These are phyloP conservation scores for Tribolium castaneum DNA, from an alignment of 1,140 invertebrate genomes.

Conservation along the genomic window DNA sequence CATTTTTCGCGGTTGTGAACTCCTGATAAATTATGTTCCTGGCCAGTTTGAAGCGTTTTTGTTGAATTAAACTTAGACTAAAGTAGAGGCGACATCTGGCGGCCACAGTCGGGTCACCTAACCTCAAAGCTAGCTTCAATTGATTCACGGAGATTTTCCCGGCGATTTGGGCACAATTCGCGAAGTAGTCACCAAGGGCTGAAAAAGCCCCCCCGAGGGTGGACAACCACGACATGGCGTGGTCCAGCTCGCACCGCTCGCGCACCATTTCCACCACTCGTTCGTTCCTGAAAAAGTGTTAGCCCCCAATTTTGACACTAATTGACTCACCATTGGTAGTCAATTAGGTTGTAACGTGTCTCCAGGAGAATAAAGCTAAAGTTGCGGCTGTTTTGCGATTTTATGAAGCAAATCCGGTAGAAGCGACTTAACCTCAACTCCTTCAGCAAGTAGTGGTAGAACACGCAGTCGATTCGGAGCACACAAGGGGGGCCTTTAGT, in stretches of 20 bases:
- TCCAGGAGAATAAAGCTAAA: slow-evolving; percentile 61
- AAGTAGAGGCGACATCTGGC: slow-evolving; percentile 86
- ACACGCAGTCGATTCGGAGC: not conserved
- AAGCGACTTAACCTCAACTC: not conserved
- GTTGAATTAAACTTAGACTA: slow-evolving; percentile 89
- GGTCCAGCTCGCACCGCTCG: slow-evolving; percentile 82
- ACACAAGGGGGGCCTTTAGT: not conserved
- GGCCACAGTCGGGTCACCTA: slow-evolving; percentile 83
- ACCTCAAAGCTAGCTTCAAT: slow-evolving; percentile 79
- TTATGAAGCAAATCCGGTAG: not conserved
- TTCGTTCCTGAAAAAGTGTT: slow-evolving; percentile 51
- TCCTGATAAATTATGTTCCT: slow-evolving; percentile 75
- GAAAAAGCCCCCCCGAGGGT: slow-evolving; percentile 96
- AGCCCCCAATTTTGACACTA: slow-evolving; percentile 33
- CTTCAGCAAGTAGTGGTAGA: slow-evolving; percentile 8
- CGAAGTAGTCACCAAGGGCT: slow-evolving; percentile 87
- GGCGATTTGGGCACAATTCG: slow-evolving; percentile 83
- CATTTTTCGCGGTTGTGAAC: slow-evolving; percentile 69
- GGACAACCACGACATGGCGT: slow-evolving; percentile 94
- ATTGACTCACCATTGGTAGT: slow-evolving; percentile 73
- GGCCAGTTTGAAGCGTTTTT: slow-evolving; percentile 73
- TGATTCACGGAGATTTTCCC: slow-evolving; percentile 88
- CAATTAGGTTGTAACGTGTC: slow-evolving; percentile 72
- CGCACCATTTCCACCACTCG: slow-evolving; percentile 62
- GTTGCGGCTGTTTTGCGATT: not conserved